These are phyloP conservation scores for Pristionchus maxplancki DNA, from an alignment of 2,888 invertebrate species.

Conservation along the genomic window DNA sequence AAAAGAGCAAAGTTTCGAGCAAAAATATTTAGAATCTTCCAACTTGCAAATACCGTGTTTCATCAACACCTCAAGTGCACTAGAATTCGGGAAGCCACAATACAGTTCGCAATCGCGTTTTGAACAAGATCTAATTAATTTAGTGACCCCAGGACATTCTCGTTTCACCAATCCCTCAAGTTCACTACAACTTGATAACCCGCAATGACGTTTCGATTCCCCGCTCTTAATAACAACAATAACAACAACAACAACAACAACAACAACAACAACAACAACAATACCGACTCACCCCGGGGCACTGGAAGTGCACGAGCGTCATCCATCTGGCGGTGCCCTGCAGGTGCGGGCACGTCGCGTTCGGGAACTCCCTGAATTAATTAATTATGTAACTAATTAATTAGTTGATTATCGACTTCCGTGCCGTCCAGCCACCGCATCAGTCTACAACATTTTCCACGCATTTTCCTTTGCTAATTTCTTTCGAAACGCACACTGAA, in stretches of 20 bases:
- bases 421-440: background rate
- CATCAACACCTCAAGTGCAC: no score
- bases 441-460: background rate
- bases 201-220: no score
- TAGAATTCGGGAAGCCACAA: no score
- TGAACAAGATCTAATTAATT: no score
- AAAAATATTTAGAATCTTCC: no score
- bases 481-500: no score
- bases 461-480: no score
- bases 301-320: slow-evolving; percentile 8
- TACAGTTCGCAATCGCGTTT: no score
- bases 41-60: no score
- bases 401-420: background rate
- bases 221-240: no score
- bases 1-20: no score
- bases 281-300: slow-evolving; percentile 34
- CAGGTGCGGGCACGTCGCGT: slow-evolving; percentile 18
- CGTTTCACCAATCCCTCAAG: background rate
- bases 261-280: background rate
- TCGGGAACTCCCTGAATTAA: slow-evolving; percentile 8
- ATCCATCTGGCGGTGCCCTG: background rate
- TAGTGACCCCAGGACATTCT: background rate
- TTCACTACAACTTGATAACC: background rate
- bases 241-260: background rate
- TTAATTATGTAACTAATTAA: no score